Evolutionary conservation across 2,113 vertebrate genomes (phyloP).

Genomic region (Centrocercus urophasianus): DNA sequence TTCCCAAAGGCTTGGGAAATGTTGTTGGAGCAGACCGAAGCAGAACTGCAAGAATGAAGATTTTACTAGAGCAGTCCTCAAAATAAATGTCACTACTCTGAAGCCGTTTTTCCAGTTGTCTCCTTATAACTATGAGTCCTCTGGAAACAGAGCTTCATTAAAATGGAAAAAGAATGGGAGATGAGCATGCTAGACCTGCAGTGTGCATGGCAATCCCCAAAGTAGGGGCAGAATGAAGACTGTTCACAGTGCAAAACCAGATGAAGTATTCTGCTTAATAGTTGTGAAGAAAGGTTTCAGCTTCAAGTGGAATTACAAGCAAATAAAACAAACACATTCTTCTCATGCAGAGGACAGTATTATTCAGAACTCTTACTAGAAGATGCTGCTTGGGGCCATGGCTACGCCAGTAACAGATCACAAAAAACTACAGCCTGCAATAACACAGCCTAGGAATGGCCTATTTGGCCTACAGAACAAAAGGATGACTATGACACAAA

Average conservation of each 20-base stretch:
- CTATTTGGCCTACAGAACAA: background rate
- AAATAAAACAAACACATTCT: background rate
- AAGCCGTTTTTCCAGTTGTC: background rate
- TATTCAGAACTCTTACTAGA: background rate
- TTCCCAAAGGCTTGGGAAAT: background rate
- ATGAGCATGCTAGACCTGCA: background rate
- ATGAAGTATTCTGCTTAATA: background rate
- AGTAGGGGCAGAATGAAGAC: background rate
- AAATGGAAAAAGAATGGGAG: background rate
- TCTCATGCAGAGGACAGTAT: background rate
- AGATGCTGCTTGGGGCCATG: background rate
- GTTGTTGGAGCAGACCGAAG: background rate
- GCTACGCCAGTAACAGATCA: background rate
- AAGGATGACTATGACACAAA: background rate
- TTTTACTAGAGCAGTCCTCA: background rate
- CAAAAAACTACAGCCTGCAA: background rate
- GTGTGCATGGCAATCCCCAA: background rate
- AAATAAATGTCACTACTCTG: background rate
- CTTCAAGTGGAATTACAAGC: background rate
- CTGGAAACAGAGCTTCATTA: background rate
- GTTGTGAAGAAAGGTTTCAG: background rate
- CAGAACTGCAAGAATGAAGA: background rate
- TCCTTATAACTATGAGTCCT: background rate
- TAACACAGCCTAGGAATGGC: background rate
- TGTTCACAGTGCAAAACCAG: background rate